Conservation (phyloP, 2,797 vertebrate genomes). For the Buceros bicornis region DNA sequence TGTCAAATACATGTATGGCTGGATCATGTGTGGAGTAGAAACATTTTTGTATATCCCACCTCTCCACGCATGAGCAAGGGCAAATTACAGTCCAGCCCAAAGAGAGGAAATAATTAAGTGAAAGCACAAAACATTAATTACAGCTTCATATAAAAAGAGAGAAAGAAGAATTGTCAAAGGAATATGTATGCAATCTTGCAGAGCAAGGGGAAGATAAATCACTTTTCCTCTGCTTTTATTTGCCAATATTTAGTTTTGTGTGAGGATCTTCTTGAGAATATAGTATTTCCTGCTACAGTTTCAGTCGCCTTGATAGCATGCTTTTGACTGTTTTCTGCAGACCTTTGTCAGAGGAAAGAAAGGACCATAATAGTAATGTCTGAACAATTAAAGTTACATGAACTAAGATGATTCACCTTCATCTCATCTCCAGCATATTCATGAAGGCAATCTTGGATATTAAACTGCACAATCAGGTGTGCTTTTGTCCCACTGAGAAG, state of each 20-base stretch:
- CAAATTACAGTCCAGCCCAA: background rate
- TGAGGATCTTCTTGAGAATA: background rate
- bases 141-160: background rate
- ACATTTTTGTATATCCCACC: background rate
- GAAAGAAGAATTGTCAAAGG: background rate
- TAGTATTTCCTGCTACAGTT: background rate
- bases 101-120: slow-evolving; percentile 4
- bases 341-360: background rate
- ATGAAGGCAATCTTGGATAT: background rate
- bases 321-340: background rate
- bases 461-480: background rate
- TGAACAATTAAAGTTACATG: background rate
- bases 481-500: background rate
- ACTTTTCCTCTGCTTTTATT: slow-evolving; percentile 5
- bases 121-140: background rate
- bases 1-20: background rate
- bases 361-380: background rate
- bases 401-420: background rate
- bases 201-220: background rate
- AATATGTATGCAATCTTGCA: background rate
- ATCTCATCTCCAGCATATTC: slow-evolving; percentile 7
- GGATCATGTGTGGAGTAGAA: background rate
- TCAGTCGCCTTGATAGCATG: background rate
- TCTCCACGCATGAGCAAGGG: background rate
- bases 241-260: background rate